These are phyloP conservation scores for Coreoperca whiteheadi DNA, from an alignment of 2,113 vertebrate genomes.

Conservation along the genomic window DNA sequence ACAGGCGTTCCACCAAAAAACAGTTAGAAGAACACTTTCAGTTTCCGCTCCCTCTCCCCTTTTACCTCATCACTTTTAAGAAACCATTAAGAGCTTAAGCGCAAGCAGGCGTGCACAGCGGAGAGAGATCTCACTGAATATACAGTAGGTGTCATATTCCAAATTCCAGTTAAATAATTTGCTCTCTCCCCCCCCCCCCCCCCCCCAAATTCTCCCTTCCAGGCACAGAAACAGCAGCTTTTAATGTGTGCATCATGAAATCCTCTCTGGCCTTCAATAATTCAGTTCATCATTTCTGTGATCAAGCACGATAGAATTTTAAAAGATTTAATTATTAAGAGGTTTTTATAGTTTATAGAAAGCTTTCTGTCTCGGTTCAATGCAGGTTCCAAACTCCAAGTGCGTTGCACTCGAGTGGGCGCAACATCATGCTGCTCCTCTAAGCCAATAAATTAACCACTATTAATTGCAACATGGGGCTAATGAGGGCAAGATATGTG, in stretches of 20 bases:
- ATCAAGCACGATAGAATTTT: slow-evolving; percentile 58
- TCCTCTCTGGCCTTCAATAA: slow-evolving; percentile 49
- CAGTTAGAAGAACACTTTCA: slow-evolving; percentile 73
- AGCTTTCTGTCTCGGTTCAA: slow-evolving; percentile 22
- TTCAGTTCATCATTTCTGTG: slow-evolving; percentile 55
- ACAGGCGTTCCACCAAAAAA: slow-evolving; percentile 70
- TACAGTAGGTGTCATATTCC: slow-evolving; percentile 51
- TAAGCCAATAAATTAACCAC: slow-evolving; percentile 29
- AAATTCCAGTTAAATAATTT: slow-evolving; percentile 46
- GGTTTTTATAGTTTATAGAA: slow-evolving; percentile 45
- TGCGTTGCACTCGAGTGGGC: background rate
- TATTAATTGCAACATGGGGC: slow-evolving; percentile 20
- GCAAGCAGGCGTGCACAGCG: slow-evolving; percentile 35
- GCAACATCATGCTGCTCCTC: slow-evolving; percentile 25
- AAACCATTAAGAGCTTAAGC: slow-evolving; percentile 71
- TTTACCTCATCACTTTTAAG: slow-evolving; percentile 64
- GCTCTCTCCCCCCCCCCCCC: background rate
- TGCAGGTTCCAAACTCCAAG: slow-evolving; percentile 8
- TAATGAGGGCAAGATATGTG: slow-evolving; percentile 48
- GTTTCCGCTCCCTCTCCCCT: slow-evolving; percentile 66
- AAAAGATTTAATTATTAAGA: slow-evolving; percentile 58
- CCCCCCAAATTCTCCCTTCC: slow-evolving; percentile 22
- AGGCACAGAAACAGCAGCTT: slow-evolving; percentile 38
- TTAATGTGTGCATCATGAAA: slow-evolving; percentile 56
- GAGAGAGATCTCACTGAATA: slow-evolving; percentile 57